A percentile compares a stretch with the other conserved stretches of the same genome.
phyloP scores from a whole-genome alignment of 2,113 vertebrate genomes.

The Canis aureus region DNA sequence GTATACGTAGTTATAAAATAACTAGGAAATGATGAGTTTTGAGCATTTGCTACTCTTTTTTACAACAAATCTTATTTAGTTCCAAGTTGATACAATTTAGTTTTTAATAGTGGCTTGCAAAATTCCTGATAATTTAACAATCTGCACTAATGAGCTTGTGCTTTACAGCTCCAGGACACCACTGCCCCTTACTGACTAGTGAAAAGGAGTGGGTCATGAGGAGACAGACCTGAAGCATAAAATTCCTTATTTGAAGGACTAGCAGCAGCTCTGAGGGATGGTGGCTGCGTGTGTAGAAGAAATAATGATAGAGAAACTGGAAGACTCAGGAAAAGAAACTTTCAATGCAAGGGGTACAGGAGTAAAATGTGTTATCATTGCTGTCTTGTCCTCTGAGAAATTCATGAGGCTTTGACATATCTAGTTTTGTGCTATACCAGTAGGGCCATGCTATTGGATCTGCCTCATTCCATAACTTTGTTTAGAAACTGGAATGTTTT shows the following conservation, averaged over 20 bases:
- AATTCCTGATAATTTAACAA: not conserved
- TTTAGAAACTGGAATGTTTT: not conserved
- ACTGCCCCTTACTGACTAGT: not conserved
- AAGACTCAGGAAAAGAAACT: not conserved
- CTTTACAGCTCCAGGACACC: not conserved
- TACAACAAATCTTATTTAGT: not conserved
- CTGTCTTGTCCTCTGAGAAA: not conserved
- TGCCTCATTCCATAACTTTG: not conserved
- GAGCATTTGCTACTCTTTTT: not conserved
- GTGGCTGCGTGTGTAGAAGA: not conserved
- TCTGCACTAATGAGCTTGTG: not conserved
- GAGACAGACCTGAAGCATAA: not conserved
- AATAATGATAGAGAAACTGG: not conserved
- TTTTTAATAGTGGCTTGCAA: conserved; percentile 37
- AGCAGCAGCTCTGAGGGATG: not conserved
- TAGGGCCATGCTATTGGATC: not conserved
- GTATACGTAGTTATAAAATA: not conserved
- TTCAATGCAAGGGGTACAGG: not conserved
- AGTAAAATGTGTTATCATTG: not conserved
- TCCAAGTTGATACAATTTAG: not conserved
- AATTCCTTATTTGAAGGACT: not conserved
- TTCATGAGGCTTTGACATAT: not conserved
- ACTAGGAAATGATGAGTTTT: not conserved
- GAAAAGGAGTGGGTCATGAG: not conserved
- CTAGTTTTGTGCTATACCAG: not conserved